Evolutionary conservation across 2,113 vertebrate genomes (phyloP), one percentile per base, ranked within the genome.

Genomic region (Archocentrus centrarchus): DNA sequence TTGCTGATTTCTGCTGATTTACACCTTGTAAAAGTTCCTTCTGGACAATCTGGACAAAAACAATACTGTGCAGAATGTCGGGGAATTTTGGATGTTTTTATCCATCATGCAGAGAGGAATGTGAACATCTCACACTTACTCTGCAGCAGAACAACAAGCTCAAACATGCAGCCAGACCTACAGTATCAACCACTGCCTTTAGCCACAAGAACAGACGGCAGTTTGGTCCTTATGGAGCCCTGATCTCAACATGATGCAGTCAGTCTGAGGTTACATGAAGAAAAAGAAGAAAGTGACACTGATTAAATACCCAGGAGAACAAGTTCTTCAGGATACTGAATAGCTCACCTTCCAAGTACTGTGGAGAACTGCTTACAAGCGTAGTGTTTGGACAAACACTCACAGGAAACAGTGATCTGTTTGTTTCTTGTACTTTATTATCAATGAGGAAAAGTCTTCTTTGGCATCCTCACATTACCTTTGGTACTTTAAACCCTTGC

Each of bases 101-200:
- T 68, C 15, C 20, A 1, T 47, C 63, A 17, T 27, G 39, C 37
- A 10, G 14, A 24, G 39, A 24, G 13, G 50, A 53, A 18, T 53
- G 15, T 17, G 14, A 17, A 18, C 39, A 1, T n/a, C 35, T 1
- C 2, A 39, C 11, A 39, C 61, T 35, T 7, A 9, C 3, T 0
- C 5, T 66, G 41, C 0, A 1, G n/a, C n/a, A 44, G n/a, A 24
- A 44, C 63, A 22, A 15, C 10, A 6, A 22, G 55, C n/a, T 58
- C 53, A n/a, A n/a, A n/a, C 13, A 39, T 66, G 14, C 44, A 66
- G 13, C 44, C 44, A 47, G 14, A 47, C 3, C 14, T 64, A 15
- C 14, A 41, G 32, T 6, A 35, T 35, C 32, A 64, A 64, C 13
- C 41, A 9, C 63, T 66, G 1, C 13, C 35, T 41, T 64, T 41